These are phyloP conservation scores for Clanis bilineata DNA, from an alignment of 2,888 invertebrate genomes.

Conservation along the genomic window DNA sequence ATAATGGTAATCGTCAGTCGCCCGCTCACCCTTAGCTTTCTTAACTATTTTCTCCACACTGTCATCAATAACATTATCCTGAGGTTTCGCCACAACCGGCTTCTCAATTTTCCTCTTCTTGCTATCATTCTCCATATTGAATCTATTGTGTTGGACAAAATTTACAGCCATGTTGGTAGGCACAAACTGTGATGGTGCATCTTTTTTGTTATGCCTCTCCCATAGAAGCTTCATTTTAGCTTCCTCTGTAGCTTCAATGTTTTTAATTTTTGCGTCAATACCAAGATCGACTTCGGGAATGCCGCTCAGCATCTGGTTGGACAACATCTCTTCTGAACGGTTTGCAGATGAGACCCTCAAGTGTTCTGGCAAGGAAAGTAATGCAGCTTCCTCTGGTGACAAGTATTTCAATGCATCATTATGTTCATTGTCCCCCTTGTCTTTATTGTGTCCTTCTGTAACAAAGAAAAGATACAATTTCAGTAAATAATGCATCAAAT, in stretches of 20 bases:
- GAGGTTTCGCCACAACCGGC: constrained; percentile 64
- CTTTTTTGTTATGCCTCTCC: constrained; percentile 95
- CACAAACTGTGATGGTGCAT: constrained; percentile 96
- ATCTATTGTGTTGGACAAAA: constrained; percentile 98
- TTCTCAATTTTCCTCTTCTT: constrained; percentile 84
- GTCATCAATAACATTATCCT: constrained; percentile 64
- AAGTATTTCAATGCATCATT: constrained; percentile 84
- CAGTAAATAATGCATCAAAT: too few species aligned
- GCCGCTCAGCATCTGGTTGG: constrained; percentile 99
- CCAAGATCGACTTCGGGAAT: constrained; percentile 99
- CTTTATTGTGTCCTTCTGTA: constrained; percentile 62
- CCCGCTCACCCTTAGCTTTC: constrained; percentile 91
- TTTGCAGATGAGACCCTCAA: constrained; percentile 92
- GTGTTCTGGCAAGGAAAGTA: constrained; percentile 94
- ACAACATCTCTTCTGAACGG: constrained; percentile 98
- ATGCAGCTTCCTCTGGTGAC: constrained; percentile 94
- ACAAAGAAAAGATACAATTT: constrained; percentile 28
- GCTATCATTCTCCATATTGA: constrained; percentile 91
- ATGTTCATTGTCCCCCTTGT: constrained; percentile 68
- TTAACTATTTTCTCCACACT: constrained; percentile 80
- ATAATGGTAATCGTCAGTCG: constrained; percentile 98
- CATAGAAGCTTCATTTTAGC: constrained; percentile 96
- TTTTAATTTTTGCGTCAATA: constrained; percentile 99
- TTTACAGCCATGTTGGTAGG: constrained; percentile 99
- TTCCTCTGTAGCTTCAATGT: constrained; percentile 99